Evolutionary conservation across 2,113 vertebrate species (phyloP), one percentile per base, ranked within the genome.

Genomic region (Empidonax traillii): DNA sequence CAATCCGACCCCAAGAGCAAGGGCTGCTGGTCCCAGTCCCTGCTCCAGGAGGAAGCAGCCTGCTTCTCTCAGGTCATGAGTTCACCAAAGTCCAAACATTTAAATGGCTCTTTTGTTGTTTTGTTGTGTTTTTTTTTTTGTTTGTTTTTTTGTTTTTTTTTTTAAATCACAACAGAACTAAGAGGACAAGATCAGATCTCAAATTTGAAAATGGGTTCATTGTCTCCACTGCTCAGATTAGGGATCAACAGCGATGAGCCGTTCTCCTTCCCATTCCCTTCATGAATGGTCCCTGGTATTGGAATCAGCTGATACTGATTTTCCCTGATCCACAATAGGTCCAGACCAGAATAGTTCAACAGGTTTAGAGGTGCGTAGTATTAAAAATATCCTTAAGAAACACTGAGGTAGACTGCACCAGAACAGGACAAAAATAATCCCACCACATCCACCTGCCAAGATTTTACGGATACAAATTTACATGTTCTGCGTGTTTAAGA

Each of bases 401-500:
- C 93, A 97, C 98, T 99, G 99, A 99, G 99, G 99, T 99, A 99
- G 99, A 99, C 98, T 98, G 98, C 97, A 98, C 98, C 98, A 98
- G 97, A 97, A 98, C 97, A 98, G 97, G 97, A 97, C 97, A 93
- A 97, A 94, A 85, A 93, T 86, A 90, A 97, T 73, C 92, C 94
- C 92, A 95, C 94, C 90, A 93, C 95, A 95, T 94, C 95, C 97
- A 96, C 96, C 96, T 97, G 96, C 97, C 96, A 82, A 93, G 86
- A 91, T 94, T 90, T 96, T 62, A 93, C 41, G 11, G 96, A 96
- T 97, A 98, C 97, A 95, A 98, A 97, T 94, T 81, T 96, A 96
- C 95, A 94, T 11, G 85, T 91, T 91, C 86, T 90, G 78, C 65
- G 72, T 97, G 96, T 93, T 96, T 96, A 97, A 31, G 85, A 97